Percentiles rank a stretch among this genome's conserved stretches.
Conservation (phyloP, 2,888 invertebrate species). For the Drosophila anomalata region DNA sequence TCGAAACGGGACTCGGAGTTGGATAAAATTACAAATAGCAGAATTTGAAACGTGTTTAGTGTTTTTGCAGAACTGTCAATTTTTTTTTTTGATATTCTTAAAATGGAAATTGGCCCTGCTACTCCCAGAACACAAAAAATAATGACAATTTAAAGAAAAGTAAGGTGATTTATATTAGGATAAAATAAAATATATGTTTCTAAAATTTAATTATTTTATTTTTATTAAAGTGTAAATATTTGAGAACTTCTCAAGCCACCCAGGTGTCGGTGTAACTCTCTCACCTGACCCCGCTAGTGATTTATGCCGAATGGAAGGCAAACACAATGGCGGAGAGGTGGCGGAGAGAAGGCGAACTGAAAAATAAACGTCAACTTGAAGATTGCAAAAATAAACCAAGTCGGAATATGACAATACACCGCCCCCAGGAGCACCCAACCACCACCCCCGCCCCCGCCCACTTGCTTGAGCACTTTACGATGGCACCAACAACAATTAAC, state of each 20-base stretch:
- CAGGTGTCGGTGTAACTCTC: background rate
- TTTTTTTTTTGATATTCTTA: background rate
- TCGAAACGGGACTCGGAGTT: background rate
- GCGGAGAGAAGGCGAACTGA: slow-evolving; percentile 20
- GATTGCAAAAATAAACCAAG: slow-evolving; percentile 53
- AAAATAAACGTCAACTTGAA: slow-evolving; percentile 47
- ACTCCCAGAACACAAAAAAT: background rate
- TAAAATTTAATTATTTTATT: background rate
- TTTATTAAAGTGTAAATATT: background rate
- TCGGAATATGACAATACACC: slow-evolving; percentile 42
- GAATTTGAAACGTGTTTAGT: background rate
- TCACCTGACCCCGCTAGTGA: slow-evolving; percentile 10
- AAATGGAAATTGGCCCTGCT: background rate
- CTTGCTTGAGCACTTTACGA: slow-evolving; percentile 33
- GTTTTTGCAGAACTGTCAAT: background rate
- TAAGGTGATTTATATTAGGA: background rate
- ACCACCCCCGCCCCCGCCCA: slow-evolving; percentile 1
- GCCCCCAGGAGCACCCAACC: background rate
- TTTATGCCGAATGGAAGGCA: slow-evolving; percentile 14
- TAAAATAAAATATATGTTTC: background rate
- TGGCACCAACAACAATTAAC: slow-evolving; percentile 53
- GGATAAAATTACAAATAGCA: background rate
- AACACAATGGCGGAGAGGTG: slow-evolving; percentile 9
- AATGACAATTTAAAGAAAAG: background rate
- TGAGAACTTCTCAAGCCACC: background rate